phyloP scores from a whole-genome alignment of 2,113 vertebrate species.

The Otocyon megalotis region DNA sequence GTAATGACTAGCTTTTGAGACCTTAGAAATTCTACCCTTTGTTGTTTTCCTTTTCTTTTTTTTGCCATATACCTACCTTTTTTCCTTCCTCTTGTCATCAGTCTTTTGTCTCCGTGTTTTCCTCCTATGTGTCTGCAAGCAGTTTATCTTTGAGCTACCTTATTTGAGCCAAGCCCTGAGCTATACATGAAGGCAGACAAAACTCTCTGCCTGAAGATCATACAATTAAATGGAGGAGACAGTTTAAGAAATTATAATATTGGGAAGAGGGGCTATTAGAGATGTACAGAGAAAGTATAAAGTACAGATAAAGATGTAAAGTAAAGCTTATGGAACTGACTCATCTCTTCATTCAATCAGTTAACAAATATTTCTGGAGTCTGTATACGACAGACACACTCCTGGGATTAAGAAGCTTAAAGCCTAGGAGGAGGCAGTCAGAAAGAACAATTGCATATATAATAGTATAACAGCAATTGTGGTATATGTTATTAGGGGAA shows the following conservation, averaged over 20 bases:
- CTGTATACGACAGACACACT: background rate
- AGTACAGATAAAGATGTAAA: no score
- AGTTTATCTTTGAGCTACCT: background rate
- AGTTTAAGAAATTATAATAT: background rate
- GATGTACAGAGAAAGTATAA: background rate
- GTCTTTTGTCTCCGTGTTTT: background rate
- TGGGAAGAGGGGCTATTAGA: background rate
- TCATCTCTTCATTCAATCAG: background rate
- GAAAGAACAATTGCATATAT: background rate
- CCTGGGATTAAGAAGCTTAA: background rate
- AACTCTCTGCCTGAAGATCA: background rate
- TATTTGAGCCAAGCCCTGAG: background rate
- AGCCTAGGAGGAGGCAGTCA: background rate
- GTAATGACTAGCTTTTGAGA: background rate
- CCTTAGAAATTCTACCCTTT: background rate
- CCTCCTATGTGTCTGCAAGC: background rate
- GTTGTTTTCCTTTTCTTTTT: background rate
- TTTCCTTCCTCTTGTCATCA: background rate
- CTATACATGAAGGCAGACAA: background rate
- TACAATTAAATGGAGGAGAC: background rate
- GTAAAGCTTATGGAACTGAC: background rate
- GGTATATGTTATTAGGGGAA: background rate
- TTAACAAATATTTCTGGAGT: background rate
- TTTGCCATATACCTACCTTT: background rate
- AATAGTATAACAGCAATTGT: background rate